Conservation (phyloP, 2,888 invertebrate species). For the Tridacna crocea region DNA sequence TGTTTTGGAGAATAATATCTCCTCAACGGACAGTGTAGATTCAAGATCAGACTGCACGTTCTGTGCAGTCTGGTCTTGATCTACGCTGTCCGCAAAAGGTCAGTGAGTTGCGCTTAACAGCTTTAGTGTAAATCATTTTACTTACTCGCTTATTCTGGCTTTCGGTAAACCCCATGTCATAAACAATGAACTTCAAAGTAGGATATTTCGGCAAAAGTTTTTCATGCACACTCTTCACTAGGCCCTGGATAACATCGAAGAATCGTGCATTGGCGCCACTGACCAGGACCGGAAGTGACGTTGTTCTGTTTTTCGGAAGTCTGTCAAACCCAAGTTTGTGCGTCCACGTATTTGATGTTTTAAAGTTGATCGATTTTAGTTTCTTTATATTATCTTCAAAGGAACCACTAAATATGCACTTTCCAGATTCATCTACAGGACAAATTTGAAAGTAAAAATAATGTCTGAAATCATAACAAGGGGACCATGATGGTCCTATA, state of each 20-base stretch:
- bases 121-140: background rate
- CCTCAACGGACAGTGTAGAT: no score
- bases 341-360: background rate
- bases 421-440: background rate
- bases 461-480: no score
- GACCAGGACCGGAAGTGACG: slow-evolving; percentile 4
- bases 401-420: background rate
- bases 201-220: slow-evolving; percentile 28
- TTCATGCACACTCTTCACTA: slow-evolving; percentile 33
- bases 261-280: slow-evolving; percentile 15
- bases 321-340: slow-evolving; percentile 4
- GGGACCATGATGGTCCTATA: no score
- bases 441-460: no score
- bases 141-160: slow-evolving; percentile 24
- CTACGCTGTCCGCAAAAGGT: no score
- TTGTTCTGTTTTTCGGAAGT: background rate
- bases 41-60: no score
- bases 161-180: slow-evolving; percentile 28
- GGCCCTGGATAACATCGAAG: slow-evolving; percentile 35
- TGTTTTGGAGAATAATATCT: no score
- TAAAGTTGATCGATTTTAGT: slow-evolving; percentile 9
- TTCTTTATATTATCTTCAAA: slow-evolving; percentile 4
- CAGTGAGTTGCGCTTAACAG: background rate
- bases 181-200: slow-evolving; percentile 34
- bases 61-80: no score